Conservation (phyloP, 2,113 vertebrate species). For the Alosa alosa region DNA sequence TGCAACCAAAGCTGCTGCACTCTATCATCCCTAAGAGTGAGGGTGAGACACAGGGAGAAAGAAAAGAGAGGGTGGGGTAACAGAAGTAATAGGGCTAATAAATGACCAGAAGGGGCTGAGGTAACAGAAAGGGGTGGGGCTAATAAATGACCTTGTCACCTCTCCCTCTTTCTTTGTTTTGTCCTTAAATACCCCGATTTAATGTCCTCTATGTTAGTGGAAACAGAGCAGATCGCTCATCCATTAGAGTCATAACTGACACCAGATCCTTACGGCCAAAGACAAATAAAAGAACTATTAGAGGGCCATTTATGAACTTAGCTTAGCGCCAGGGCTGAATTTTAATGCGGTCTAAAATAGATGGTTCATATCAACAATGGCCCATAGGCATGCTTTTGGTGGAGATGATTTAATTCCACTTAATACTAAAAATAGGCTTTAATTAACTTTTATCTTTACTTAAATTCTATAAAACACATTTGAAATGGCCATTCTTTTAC, state of each 20-base stretch:
- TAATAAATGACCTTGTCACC: slow-evolving; percentile 9
- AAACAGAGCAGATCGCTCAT: not conserved
- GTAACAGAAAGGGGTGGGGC: not conserved
- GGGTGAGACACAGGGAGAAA: not conserved
- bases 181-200: not conserved
- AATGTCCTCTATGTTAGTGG: not conserved
- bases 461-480: not conserved
- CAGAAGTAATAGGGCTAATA: not conserved
- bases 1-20: slow-evolving; percentile 42
- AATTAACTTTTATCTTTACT: not conserved
- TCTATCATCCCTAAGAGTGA: slow-evolving; percentile 53
- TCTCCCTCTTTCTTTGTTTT: not conserved
- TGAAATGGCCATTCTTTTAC: not conserved
- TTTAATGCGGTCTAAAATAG: not conserved
- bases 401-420: not conserved
- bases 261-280: not conserved
- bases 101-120: not conserved
- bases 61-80: not conserved
- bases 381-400: not conserved
- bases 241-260: not conserved
- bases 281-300: not conserved
- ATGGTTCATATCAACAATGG: not conserved
- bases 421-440: not conserved
- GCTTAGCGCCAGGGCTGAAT: not conserved
- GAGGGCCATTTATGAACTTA: not conserved